Evolutionary conservation across 2,113 vertebrate species (phyloP).

Genomic region (Antennarius striatus): DNA sequence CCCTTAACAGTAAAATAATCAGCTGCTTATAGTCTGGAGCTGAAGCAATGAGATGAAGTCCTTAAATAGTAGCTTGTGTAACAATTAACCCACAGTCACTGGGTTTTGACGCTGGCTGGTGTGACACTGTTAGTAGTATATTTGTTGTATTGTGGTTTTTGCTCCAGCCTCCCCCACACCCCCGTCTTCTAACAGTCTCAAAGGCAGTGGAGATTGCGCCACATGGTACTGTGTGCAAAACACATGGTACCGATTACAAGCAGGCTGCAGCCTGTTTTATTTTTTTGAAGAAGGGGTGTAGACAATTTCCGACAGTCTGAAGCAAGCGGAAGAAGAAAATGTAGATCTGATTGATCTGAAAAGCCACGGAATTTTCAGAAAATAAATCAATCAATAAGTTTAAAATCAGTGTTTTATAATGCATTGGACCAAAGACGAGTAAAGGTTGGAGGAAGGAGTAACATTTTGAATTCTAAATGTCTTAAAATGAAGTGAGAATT

Average conservation of each 20-base stretch:
- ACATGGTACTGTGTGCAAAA: slow-evolving; percentile 41
- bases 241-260: slow-evolving; percentile 66
- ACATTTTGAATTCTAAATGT: no score
- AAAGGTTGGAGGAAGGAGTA: no score
- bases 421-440: no score
- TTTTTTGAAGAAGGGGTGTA: not conserved
- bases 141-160: slow-evolving; percentile 75
- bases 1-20: no score
- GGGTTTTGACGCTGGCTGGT: slow-evolving; percentile 44
- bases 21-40: not conserved
- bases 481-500: no score
- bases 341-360: no score
- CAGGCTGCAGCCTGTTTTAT: slow-evolving; percentile 33
- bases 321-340: no score
- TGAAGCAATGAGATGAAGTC: slow-evolving; percentile 47
- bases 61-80: slow-evolving; percentile 8
- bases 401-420: no score
- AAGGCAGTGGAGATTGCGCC: slow-evolving; percentile 53
- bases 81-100: slow-evolving; percentile 24
- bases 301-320: no score
- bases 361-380: no score
- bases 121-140: slow-evolving; percentile 63
- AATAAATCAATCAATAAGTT: no score
- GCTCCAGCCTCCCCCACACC: slow-evolving; percentile 32
- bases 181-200: slow-evolving; percentile 39